Base-by-base conservation (phyloP, 2,113 vertebrate species). In the Saccopteryx leptura region DNA sequence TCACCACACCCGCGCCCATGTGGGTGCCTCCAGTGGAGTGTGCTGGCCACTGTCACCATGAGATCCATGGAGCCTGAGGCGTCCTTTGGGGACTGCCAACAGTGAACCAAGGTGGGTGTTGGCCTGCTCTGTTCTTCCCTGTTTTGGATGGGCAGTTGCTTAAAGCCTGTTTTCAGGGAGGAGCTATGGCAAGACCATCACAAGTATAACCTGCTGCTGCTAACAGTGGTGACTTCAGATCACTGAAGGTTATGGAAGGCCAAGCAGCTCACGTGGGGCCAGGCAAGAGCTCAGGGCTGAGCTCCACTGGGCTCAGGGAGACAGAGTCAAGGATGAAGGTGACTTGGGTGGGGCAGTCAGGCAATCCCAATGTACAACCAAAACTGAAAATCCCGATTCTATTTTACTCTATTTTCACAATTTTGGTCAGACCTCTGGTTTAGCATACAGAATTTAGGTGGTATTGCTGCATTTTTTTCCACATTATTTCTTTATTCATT, bases 61-160 rank as follows among this genome's bases (percentile, higher is more conserved):
- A 65, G 6, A 24, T 63, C 61, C 11, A 0, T 72, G 91, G 48
- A 65, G 11, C 54, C 33, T 9, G 18, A 18, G 24, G 1, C 5
- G 24, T 28, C 58, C 50, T 56, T 46, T 60, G n/a, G 28, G 15
- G 18, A 33, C 50, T 91, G 15, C 74, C 1, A 4, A 13, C 6
- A 0, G 6, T 61, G 12, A 33, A 39, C 39, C 75, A 52, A 24
- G 66, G 71, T 72, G 4, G 31, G 39, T 4, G 1, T 0, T 72
- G 39, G 52, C 15, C 31, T 12, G 63, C 72, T 88, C 88, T 86
- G 48, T 31, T 66, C 92, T 90, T 52, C 7, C 65, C 82, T 69
- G 5, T 39, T 79, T 74, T 68, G 5, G 79, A 12, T 9, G 65
- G 46, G 52, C 12, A 50, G n/a, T 61, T 72, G 9, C 26, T 48